Evolutionary conservation across 2,888 invertebrate genomes (phyloP), one percentile per base, ranked within the genome.

Genomic region (Drosophila infuscata): DNA sequence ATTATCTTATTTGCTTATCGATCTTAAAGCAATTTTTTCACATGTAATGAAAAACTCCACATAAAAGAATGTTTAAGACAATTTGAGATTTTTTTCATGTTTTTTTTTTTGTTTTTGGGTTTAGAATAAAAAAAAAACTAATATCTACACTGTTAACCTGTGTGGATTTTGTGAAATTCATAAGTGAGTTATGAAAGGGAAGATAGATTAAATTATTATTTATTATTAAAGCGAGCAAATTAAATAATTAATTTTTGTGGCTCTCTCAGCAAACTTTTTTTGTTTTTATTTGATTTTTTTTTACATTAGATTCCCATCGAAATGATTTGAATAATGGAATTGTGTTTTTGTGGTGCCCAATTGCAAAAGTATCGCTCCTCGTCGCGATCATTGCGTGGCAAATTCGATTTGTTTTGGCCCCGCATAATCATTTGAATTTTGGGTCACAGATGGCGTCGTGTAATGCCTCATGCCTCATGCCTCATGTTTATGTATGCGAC

Each of bases 361-460:
- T 8, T 15, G 9, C n/a, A 52, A 29, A 25, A 63, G 29, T 36
- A 32, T 38, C 32, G 32, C 36, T 20, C 29, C 17, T 25, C 25
- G 25, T 25, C 2, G 25, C 25, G 63, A 53, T 41, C 29, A n/a
- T 4, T 53, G 57, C 29, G 29, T 30, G 41, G 43, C 35, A 43
- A 52, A 30, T 74, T 49, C 57, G 58, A 71, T 60, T 78, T 72
- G 57, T 70, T 78, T 74, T 73, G 53, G 76, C 52, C 85, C 85
- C 85, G 85, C 85, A 85, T 88, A 71, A 75, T 63, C 61, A 85
- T 85, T 85, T 88, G 85, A 88, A 85, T 85, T 88, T 85, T 85
- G 88, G 88, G 85, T 88, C 85, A 85, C 71, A 81, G 76, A 84
- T 74, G 82, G 79, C 62, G 81, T 48, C 66, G 81, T 56, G n/a